Base-by-base conservation (phyloP, 2,888 invertebrate species). In the Pollenia griseotomentosa region DNA sequence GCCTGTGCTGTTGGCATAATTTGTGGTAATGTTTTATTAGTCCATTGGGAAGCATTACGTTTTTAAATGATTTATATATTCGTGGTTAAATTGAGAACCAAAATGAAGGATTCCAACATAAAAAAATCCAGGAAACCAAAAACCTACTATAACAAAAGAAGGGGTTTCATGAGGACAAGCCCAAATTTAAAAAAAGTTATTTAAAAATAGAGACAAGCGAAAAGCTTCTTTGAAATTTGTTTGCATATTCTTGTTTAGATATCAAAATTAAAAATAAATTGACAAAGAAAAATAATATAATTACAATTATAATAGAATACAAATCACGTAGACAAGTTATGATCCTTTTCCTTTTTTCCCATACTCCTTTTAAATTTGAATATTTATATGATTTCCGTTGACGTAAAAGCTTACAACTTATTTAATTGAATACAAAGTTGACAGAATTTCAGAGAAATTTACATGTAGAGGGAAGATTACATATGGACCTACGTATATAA, bases 21-120 rank as follows among this genome's bases (percentile, higher is more conserved):
- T 89, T 90, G 90, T 88, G 90, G 90, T 89, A 89, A 89, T 90
- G 89, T 90, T 90, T 90, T 90, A 90, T 90, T 90, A 88, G 89
- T 88, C 90, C 89, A 83, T 81, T 77, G 90, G 90, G 90, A 90
- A 88, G 88, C 90, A 90, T 90, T 90, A 90, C 88, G 88, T 89
- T 89, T 89, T 89, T 78, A 77, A 90, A 90, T 90, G 90, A 90
- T 90, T 90, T 90, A 90, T 90, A 86, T 81, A 68, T 84, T 81
- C 83, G 77, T 89, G 86, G 81, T 81, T 59, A 68, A 85, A 77
- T 83, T 51, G 75, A 70, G 77, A 78, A 57, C 68, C 65, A 61
- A 82, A 82, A 61, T 79, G 53, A 70, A 74, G 57, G 63, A 81
- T 81, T 71, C 53, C 59, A 74, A 59, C 48, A 65, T 63, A 19